Conservation (phyloP, 2,797 vertebrate genomes). For the Pseudomugil gertrudae region DNA sequence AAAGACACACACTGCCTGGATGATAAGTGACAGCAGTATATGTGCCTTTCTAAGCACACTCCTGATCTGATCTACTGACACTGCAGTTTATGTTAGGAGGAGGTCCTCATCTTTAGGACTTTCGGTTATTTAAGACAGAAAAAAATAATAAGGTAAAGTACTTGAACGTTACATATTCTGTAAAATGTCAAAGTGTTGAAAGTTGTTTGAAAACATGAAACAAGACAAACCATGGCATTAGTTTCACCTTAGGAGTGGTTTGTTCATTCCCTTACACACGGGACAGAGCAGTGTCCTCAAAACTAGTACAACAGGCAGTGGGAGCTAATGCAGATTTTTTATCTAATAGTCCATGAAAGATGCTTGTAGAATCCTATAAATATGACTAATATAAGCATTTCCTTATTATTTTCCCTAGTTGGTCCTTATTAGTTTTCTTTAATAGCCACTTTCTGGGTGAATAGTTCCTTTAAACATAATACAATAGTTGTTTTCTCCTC, state of each 20-base stretch:
- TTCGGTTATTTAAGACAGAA: neutral
- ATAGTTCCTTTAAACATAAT: neutral
- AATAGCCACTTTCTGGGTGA: neutral
- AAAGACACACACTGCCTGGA: slow-evolving; percentile 57
- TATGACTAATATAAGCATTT: neutral
- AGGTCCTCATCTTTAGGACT: slow-evolving; percentile 20
- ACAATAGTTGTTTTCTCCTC: neutral
- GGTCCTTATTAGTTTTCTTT: neutral
- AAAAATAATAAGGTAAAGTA: neutral
- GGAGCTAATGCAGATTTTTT: neutral
- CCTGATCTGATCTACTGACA: slow-evolving; percentile 63
- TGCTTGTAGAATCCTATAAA: neutral
- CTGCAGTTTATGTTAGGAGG: slow-evolving; percentile 54
- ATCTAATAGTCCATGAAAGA: neutral
- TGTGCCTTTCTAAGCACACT: slow-evolving; percentile 49
- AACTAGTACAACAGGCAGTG: neutral
- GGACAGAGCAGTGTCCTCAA: neutral
- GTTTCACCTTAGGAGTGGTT: neutral
- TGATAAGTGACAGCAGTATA: slow-evolving; percentile 63
- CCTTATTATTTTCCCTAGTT: neutral
- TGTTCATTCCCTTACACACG: neutral
- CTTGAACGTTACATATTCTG: neutral
- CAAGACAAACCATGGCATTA: neutral
- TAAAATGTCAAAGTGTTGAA: neutral
- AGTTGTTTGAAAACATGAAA: neutral